Evolutionary conservation across 2,888 invertebrate genomes (phyloP), one percentile per base, ranked within the genome.

Genomic region (Lasioglossum calceatum): DNA sequence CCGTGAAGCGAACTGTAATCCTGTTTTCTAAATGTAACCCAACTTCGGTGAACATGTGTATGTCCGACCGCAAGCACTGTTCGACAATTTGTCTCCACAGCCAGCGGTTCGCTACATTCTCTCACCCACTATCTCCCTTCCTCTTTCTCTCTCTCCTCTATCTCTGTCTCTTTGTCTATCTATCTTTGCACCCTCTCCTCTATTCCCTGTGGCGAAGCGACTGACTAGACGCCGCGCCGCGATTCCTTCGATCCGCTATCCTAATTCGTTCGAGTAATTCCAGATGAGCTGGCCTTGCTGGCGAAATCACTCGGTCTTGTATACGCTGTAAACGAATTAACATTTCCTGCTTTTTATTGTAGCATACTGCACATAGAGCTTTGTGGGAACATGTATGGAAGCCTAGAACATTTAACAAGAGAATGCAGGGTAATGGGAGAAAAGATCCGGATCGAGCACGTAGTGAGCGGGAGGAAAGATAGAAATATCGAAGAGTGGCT

Each of bases 21-120:
- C 93, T 94, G 94, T 94, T 94, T 94, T 94, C 94, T 91, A 94
- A 94, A 94, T 93, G 93, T 92, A 92, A 87, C 88, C 89, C 91
- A 94, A 94, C 92, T 94, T 93, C 85, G 91, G 91, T 79, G 92
- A 93, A 92, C 93, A 93, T 92, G 92, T 93, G 93, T 93, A 92
- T 91, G 87, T 88, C 87, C 91, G 76, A 93, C 92, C 93, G 88
- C 93, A 92, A 92, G 91, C 92, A 89, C 92, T 91, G 91, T 92
- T 92, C 92, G 92, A 93, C 92, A 92, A 92, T 93, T 93, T 93
- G 92, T 93, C 93, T 91, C 89, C 83, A 86, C 89, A 85, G 84
- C 91, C 88, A 86, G 88, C 86, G 75, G 79, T 79, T 73, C 75
- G 78, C 84, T 83, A 50, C 79, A 83, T 78, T 77, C 67, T 19